Conservation (phyloP, 2,113 vertebrate species). For the Catharus minimus region DNA sequence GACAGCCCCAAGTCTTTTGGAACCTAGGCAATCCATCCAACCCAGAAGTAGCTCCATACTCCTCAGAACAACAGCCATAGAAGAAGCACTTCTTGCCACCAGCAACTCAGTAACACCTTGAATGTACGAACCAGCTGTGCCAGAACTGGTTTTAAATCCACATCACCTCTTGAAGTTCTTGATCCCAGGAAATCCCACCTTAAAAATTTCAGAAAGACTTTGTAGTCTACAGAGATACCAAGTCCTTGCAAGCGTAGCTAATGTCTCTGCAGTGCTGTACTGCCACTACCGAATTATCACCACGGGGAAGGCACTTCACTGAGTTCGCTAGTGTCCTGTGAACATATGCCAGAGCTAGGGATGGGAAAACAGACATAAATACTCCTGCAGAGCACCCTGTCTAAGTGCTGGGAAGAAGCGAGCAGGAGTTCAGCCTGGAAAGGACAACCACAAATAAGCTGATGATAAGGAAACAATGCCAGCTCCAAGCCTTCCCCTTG, state of each 20-base stretch:
- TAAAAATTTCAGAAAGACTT: background rate
- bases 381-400: background rate
- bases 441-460: background rate
- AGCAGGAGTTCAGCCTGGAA: background rate
- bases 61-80: fast-evolving
- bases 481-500: background rate
- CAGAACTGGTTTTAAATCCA: fast-evolving
- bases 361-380: background rate
- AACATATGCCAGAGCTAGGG: background rate
- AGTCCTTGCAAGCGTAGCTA: background rate
- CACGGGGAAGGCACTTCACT: fast-evolving
- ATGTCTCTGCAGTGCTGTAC: fast-evolving
- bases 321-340: fast-evolving
- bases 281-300: background rate
- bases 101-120: background rate
- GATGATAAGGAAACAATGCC: background rate
- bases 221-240: background rate
- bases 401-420: fast-evolving
- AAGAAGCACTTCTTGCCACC: background rate
- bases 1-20: background rate
- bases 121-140: fast-evolving
- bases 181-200: background rate
- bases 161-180: background rate
- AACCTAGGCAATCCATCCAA: background rate
- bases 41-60: background rate